These are phyloP conservation scores for Notothenia rossii DNA, from an alignment of 2,113 vertebrate genomes.

Conservation along the genomic window DNA sequence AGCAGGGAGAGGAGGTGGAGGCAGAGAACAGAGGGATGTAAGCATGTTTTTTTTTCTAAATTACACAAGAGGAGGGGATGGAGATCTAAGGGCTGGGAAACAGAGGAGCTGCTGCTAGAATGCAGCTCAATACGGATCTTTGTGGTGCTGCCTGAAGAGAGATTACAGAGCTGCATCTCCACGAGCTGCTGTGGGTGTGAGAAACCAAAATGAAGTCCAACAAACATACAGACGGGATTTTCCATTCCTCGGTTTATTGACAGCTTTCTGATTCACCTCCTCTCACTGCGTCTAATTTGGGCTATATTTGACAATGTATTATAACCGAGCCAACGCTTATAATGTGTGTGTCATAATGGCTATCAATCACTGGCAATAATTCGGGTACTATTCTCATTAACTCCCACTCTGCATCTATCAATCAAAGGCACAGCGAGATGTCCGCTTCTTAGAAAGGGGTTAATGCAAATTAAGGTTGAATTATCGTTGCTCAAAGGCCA, in stretches of 20 bases:
- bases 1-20: conserved; percentile 1
- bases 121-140: conserved; percentile 72
- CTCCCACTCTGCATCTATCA: conserved; percentile 71
- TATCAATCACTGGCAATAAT: conserved; percentile 77
- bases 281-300: conserved; percentile 58
- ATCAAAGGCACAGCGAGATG: conserved; percentile 63
- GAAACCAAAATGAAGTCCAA: conserved; percentile 70
- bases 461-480: conserved; percentile 58
- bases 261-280: conserved; percentile 47
- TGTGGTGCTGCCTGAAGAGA: conserved; percentile 66
- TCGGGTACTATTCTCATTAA: conserved; percentile 76
- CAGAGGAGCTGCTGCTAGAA: conserved; percentile 53
- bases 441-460: conserved; percentile 17
- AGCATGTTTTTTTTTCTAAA: conserved; percentile 50
- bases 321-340: conserved; percentile 65
- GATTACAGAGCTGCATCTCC: conserved; percentile 65
- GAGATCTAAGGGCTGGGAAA: conserved; percentile 65
- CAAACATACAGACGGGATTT: conserved; percentile 60
- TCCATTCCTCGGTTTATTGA: conserved; percentile 47
- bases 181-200: conserved; percentile 73
- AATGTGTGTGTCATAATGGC: conserved; percentile 74
- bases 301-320: conserved; percentile 66
- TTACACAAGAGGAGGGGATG: conserved; percentile 60
- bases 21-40: conserved; percentile 45
- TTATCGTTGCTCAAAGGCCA: conserved; percentile 24